Evolutionary conservation across 2,888 invertebrate species (phyloP), one percentile per base, ranked within the genome.

Genomic region (Hirtodrosophila confusa): DNA sequence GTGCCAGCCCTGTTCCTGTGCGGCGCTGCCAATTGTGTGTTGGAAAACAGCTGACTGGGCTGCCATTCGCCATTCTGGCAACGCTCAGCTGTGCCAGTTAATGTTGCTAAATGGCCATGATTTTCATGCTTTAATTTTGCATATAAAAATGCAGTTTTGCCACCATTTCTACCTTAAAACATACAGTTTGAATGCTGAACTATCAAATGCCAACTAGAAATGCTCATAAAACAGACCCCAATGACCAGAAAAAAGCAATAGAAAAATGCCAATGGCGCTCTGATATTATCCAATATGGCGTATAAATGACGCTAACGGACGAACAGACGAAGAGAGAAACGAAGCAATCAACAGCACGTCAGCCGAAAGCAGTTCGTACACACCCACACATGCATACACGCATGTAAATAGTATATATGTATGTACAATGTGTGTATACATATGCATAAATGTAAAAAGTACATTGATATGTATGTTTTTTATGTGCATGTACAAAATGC

Each of bases 231-330:
- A 11, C n/a, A 0, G 24, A 1, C 6, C 24, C 0, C 11, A 55
- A 50, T 12, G 45, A 24, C 31, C 44, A 8, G 24, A 74, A 85
- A 78, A 84, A 78, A 58, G 55, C 49, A 40, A 24, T 60, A 58
- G 66, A 80, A 82, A 82, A 74, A 24, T n/a, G 44, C 27, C 45
- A 72, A 72, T 78, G 68, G 55, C 66, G 67, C 51, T 58, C 3
- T 31, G 4, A 23, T 6, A 45, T 23, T 75, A 70, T 70, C 53
- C 79, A 79, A 79, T 70, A 79, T 79, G 79, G 79, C 79, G 80
- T 69, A 63, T 12, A 66, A 78, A 74, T 67, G 63, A 79, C 68
- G 76, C 76, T 79, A 67, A 61, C 58, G 56, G 43, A 44, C 43
- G 54, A 70, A 48, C 51, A 61, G 43, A 69, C 51, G 57, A 61